Evolutionary conservation across 1,140 invertebrate species (phyloP), one percentile per base, ranked within the genome.

Genomic region (Drosophila leontia): DNA sequence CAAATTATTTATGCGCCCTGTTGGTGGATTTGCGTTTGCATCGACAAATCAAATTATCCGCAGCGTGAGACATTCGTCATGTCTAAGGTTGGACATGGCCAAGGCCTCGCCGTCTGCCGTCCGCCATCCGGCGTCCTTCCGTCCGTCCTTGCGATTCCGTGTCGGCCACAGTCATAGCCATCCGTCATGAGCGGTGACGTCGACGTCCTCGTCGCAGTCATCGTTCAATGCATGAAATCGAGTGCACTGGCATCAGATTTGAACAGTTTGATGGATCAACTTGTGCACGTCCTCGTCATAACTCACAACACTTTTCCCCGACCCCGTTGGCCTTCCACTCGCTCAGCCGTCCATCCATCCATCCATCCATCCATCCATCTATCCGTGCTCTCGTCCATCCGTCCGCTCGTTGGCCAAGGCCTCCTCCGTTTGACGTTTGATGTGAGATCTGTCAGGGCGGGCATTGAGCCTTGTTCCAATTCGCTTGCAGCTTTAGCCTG

Each of bases 201-300:
- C 71, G 76, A 59, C 78, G 76, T 88, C 68, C 75, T 87, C 80
- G 74, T 65, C 68, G 47, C 56, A 77, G 72, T 77, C 60, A 63
- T 72, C 62, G 74, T 64, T 87, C 83, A 79, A 79, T 79, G 77
- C 65, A 79, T 78, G 75, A 78, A 79, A 78, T 72, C 56, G 77
- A 88, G 80, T 87, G 77, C 67, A 74, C 64, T 80, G 71, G 76
- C 84, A 83, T 51, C 77, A 85, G 84, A 90, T 90, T 88, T 88
- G 80, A 90, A 88, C 85, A 90, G 78, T 88, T 88, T 88, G 85
- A 88, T 88, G 84, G 84, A 88, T 88, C 84, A 88, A 88, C 84
- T 87, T 88, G 84, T 65, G 72, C 84, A 88, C 84, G 85, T 88
- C 80, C 80, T 75, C 74, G 78, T 88, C 84, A 88, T 88, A 88